Percentiles rank a stretch among this genome's conserved stretches.
phyloP scores from a whole-genome alignment of 2,888 invertebrate genomes.

The Stegana nigrithorax region DNA sequence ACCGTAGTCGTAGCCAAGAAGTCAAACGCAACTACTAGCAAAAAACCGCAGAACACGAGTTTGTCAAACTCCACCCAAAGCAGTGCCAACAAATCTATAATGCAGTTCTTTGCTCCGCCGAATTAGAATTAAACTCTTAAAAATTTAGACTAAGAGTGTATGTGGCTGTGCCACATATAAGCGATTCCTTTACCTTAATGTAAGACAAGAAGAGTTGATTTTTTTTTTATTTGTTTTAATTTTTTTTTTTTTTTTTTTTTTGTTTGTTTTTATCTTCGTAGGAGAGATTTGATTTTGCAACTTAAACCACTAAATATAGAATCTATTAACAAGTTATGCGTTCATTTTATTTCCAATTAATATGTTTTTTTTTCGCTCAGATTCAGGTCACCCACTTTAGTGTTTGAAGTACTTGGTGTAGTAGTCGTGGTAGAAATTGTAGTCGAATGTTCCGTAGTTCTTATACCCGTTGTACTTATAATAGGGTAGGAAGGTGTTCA shows the following conservation, averaged over 20 bases:
- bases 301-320: background rate
- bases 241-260: background rate
- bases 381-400: slow-evolving; percentile 24
- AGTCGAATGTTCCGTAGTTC: slow-evolving; percentile 56
- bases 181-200: background rate
- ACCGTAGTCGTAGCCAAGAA: slow-evolving; percentile 43
- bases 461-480: slow-evolving; percentile 47
- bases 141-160: background rate
- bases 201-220: background rate
- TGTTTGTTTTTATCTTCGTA: too few relatives aligned
- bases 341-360: background rate
- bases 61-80: slow-evolving; percentile 21
- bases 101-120: slow-evolving; percentile 52
- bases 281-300: too few relatives aligned
- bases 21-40: slow-evolving; percentile 27
- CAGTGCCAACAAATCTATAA: slow-evolving; percentile 46
- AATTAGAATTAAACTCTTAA: slow-evolving; percentile 29
- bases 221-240: background rate
- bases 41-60: slow-evolving; percentile 34
- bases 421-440: slow-evolving; percentile 50
- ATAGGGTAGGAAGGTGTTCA: slow-evolving; percentile 67
- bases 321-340: background rate
- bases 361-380: background rate
- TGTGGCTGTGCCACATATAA: slow-evolving; percentile 7
- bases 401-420: slow-evolving; percentile 49